Base-by-base conservation (phyloP, 2,113 vertebrate genomes). In the Cervus canadensis region DNA sequence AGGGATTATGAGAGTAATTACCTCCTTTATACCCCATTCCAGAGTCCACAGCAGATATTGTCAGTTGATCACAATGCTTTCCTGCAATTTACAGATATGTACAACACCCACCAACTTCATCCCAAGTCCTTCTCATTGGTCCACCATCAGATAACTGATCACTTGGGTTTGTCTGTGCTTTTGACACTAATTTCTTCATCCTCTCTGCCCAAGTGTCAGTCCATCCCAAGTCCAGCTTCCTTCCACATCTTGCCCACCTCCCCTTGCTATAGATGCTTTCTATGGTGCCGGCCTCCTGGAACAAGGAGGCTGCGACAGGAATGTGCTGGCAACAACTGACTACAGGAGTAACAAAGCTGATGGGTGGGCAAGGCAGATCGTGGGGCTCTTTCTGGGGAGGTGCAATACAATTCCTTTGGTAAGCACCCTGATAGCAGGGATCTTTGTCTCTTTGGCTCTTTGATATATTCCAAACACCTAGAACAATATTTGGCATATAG, bases 221-320 rank as follows among this genome's bases (percentile, higher is more conserved):
- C 23, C 48, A n/a, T 12, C 78, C 28, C 48, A 16, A 13, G 21
- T 59, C 40, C 13, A 16, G 54, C 12, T 25, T 45, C 33, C 48
- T 57, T 86, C 5, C 14, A 25, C 30, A 26, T 67, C 76, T 67
- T 25, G 9, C 28, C 33, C 10, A 43, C n/a, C 21, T 60, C 40
- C 82, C n/a, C 50, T 71, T 59, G 23, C 26, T 84, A 3, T 45
- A 17, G 45, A 17, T 54, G 12, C 78, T 56, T 28, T 67, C 26
- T 19, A 12, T 5, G 60, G 48, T 33, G 21, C 43, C 10, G 0
- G 33, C 13, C 21, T 94, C 59, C 83, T 26, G 8, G 57, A 84
- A 30, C 52, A 74, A 91, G 16, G 43, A 30, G 23, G 25, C 4
- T 14, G 28, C 1, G 6, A 28, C 0, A 0, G 26, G 13, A 15